Evolutionary conservation across 2,113 vertebrate genomes (phyloP).

Genomic region (Chaetodon auriga): DNA sequence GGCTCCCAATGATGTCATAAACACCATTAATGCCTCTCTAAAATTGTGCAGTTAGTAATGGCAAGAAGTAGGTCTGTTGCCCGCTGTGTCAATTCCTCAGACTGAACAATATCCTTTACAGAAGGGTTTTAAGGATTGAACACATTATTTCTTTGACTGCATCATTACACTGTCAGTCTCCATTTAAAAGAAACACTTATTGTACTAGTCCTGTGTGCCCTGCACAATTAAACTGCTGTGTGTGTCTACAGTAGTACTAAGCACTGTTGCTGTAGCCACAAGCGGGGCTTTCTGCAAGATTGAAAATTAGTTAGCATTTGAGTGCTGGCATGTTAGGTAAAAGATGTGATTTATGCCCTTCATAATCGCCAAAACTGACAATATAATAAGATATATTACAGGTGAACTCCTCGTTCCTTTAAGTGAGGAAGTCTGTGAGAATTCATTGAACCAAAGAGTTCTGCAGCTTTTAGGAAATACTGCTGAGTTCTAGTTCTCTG

Average conservation of each 20-base stretch:
- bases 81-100: background rate
- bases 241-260: background rate
- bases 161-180: slow-evolving; percentile 8
- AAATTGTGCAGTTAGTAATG: background rate
- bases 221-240: background rate
- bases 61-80: background rate
- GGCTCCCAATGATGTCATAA: background rate
- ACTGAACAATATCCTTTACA: background rate
- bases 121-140: background rate
- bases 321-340: background rate
- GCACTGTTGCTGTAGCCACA: background rate
- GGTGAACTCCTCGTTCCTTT: background rate
- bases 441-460: slow-evolving; percentile 32
- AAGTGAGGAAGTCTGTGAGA: slow-evolving; percentile 8
- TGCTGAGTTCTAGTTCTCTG: slow-evolving; percentile 36
- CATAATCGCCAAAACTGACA: slow-evolving; percentile 7
- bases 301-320: background rate
- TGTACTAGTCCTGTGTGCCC: background rate
- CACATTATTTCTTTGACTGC: background rate
- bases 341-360: slow-evolving; percentile 23
- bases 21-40: background rate
- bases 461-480: slow-evolving; percentile 46
- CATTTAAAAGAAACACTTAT: slow-evolving; percentile 11
- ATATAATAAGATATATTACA: slow-evolving; percentile 10
- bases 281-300: background rate